Base-by-base conservation (phyloP, 2,113 vertebrate genomes). In the Bagarius yarrelli region DNA sequence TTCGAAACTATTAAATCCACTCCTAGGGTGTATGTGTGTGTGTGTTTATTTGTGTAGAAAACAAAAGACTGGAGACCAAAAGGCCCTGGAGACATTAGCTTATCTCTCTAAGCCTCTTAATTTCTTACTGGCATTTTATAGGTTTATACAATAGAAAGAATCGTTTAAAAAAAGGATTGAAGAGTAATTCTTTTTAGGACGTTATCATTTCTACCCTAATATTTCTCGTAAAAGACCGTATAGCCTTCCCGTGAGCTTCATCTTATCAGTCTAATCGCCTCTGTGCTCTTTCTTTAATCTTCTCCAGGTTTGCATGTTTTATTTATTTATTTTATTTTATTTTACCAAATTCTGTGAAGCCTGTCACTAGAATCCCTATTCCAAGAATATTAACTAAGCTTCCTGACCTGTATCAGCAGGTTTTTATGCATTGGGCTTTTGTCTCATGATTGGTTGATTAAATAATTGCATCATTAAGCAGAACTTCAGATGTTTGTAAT, bases 81-180 rank as follows among this genome's bases (percentile, higher is more conserved):
- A 60, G 3, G 55, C 66, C 55, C 52, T 59, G 61, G 25, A 40
- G 63, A 76, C n/a, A 67, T 25, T 47, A 21, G 71, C 50, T 81
- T 55, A 55, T 81, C 79, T 75, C 34, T 40, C 6, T 66, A 66
- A 78, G 60, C 59, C 53, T 34, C 25, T 72, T 53, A 72, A 53
- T 72, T 19, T 71, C 44, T 44, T 15, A 25, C 12, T 50, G 67
- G 25, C 2, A 2, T 67, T 36, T 67, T 40, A 36, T 67, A 44
- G 11, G 34, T 47, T 70, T 70, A 47, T 50, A 70, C 27, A 19
- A 16, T 50, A 16, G 8, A 71, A 71, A 66, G 40, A 40, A 34
- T 34, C 11, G 9, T 8, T 12, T 25, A 16, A 44, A 8, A 66
- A 66, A 67, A 40, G 34, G 6, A 32, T 23, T 13, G 13, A 19